Evolutionary conservation across 1,140 invertebrate species (phyloP).

Genomic region (Drosophila burlai): DNA sequence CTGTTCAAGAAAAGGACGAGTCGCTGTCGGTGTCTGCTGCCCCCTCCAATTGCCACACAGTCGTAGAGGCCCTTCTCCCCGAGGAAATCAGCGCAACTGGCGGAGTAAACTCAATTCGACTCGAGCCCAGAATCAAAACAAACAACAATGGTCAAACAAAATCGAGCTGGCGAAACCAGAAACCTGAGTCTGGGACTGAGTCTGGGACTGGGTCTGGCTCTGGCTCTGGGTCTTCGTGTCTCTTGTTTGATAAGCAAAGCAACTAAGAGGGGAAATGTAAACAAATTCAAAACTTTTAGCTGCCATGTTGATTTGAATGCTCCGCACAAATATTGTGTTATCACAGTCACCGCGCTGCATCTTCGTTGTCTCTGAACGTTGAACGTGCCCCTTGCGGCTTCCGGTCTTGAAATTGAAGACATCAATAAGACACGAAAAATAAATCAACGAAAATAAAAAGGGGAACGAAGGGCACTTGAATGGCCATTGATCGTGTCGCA

Average conservation of each 20-base stretch:
- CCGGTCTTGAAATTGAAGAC: constrained; percentile 67
- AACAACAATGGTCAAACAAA: constrained; percentile 61
- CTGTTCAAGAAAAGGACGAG: constrained; percentile 62
- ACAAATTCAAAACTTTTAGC: constrained; percentile 30
- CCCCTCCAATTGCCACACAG: constrained; percentile 3
- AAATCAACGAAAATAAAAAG: constrained; percentile 13
- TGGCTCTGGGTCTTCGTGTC: constrained; percentile 1
- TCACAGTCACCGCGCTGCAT: constrained; percentile 42
- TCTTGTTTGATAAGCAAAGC: constrained; percentile 45
- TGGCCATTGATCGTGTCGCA: constrained; percentile 65
- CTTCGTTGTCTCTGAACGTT: constrained; percentile 54
- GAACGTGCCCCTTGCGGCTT: constrained; percentile 68
- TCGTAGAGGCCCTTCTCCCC: constrained; percentile 42
- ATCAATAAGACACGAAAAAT: constrained; percentile 59
- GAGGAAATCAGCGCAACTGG: constrained; percentile 68
- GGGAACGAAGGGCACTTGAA: constrained; percentile 46
- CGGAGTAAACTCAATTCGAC: constrained; percentile 56
- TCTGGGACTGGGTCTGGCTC: neutral
- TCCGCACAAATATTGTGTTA: constrained; percentile 32
- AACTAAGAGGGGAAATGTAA: constrained; percentile 47
- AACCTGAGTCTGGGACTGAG: constrained; percentile 5
- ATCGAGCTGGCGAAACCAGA: constrained; percentile 35
- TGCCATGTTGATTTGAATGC: constrained; percentile 54
- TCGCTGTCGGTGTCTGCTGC: constrained; percentile 19
- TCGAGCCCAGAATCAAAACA: constrained; percentile 71